A percentile compares a stretch with the other conserved stretches of the same genome.
Conservation (phyloP, 1,140 invertebrate species). For the Tetranychus urticae region DNA sequence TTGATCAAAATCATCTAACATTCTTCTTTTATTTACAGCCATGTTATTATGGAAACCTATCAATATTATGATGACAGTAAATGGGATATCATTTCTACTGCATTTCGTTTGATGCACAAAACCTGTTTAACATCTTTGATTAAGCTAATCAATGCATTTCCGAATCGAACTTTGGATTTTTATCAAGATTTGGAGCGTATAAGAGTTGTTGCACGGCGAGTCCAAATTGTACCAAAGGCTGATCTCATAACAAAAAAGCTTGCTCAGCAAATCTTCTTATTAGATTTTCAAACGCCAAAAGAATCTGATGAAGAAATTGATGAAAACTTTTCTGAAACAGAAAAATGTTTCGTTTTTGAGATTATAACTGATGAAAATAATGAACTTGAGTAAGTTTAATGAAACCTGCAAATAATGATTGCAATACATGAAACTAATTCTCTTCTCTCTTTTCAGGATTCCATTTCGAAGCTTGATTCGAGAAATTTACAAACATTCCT, state of each 20-base stretch:
- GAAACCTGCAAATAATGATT: background rate
- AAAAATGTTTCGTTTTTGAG: background rate
- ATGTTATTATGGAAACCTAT: background rate
- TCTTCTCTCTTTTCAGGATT: background rate
- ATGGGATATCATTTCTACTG: background rate
- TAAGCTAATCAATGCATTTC: background rate
- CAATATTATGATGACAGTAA: background rate
- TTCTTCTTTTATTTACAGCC: background rate
- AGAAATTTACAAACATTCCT: background rate
- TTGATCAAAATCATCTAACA: too few species aligned
- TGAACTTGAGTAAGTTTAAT: background rate
- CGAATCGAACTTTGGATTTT: background rate
- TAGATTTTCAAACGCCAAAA: background rate
- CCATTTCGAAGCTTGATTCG: background rate
- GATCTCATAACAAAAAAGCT: background rate
- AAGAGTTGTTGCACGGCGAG: background rate
- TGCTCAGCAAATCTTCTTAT: background rate
- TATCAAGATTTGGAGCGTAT: conserved; percentile 1
- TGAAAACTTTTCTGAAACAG: background rate
- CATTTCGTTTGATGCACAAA: background rate
- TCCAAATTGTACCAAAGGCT: background rate
- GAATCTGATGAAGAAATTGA: background rate
- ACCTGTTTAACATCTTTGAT: background rate
- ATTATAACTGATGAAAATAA: background rate
- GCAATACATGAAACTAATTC: background rate